Conservation (phyloP, 2,888 invertebrate species). For the Agrochola macilenta region DNA sequence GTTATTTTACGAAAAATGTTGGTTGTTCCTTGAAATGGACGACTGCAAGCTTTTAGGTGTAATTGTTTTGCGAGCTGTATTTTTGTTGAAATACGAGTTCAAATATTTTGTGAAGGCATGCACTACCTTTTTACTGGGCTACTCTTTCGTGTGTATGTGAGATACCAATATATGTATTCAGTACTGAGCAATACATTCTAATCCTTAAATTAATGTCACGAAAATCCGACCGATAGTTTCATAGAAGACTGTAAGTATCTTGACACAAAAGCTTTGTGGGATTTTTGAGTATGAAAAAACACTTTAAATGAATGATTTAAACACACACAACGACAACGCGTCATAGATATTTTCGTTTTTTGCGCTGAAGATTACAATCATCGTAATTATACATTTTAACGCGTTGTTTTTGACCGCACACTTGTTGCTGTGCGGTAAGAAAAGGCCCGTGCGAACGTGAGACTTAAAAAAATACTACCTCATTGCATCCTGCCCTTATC, state of each 20-base stretch:
- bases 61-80: conserved; percentile 42
- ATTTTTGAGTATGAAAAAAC: no score
- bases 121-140: not conserved
- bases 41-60: conserved; percentile 49
- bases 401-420: not conserved
- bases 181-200: not conserved
- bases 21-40: conserved; percentile 26
- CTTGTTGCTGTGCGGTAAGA: not conserved
- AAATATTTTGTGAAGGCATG: conserved; percentile 16
- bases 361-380: not conserved
- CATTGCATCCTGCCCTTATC: not conserved
- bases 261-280: not conserved
- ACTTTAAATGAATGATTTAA: not conserved
- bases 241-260: not conserved
- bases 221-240: not conserved
- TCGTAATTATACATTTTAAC: not conserved
- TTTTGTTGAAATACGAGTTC: conserved; percentile 11
- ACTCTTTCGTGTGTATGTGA: not conserved
- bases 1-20: conserved; percentile 14
- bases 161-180: not conserved
- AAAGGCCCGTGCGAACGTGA: not conserved
- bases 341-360: not conserved
- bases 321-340: no score
- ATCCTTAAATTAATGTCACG: not conserved
- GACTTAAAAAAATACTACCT: not conserved